A percentile compares a stretch with the other conserved stretches of the same genome.
Evolutionary conservation across 1,140 invertebrate genomes (phyloP).

Genomic region (Hydropsyche tenuis): DNA sequence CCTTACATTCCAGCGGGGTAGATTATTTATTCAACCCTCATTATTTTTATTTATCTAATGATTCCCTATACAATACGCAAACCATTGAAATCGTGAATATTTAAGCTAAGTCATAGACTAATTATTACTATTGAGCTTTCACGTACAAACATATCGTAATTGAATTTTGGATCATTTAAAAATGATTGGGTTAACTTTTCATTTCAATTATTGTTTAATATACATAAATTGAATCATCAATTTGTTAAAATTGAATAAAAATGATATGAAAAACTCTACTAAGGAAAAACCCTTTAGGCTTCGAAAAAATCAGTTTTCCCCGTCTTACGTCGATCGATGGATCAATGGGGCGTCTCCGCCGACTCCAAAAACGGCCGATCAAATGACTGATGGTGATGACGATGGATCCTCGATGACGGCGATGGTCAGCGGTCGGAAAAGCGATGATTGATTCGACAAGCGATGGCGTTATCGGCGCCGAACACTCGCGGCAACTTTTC

Average conservation of each 20-base stretch:
- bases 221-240: no score
- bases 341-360: neutral
- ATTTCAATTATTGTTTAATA: no score
- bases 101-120: no score
- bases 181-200: no score
- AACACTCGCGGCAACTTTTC: conserved; percentile 27
- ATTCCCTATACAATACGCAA: neutral
- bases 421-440: conserved; percentile 19
- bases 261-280: no score
- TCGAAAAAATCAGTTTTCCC: conserved; percentile 6
- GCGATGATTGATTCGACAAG: conserved; percentile 31
- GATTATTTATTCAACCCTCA: no score
- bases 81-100: neutral
- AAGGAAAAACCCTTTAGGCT: no score
- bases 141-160: neutral
- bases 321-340: conserved; percentile 9
- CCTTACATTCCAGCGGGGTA: neutral
- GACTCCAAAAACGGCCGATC: neutral
- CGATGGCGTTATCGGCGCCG: conserved; percentile 19
- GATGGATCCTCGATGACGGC: conserved; percentile 8
- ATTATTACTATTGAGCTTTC: neutral
- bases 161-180: no score
- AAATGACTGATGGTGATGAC: conserved; percentile 19
- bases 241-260: no score
- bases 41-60: neutral